Evolutionary conservation across 1,140 invertebrate genomes (phyloP), one percentile per base, ranked within the genome.

Genomic region (Brachionus asplanchnoidis): DNA sequence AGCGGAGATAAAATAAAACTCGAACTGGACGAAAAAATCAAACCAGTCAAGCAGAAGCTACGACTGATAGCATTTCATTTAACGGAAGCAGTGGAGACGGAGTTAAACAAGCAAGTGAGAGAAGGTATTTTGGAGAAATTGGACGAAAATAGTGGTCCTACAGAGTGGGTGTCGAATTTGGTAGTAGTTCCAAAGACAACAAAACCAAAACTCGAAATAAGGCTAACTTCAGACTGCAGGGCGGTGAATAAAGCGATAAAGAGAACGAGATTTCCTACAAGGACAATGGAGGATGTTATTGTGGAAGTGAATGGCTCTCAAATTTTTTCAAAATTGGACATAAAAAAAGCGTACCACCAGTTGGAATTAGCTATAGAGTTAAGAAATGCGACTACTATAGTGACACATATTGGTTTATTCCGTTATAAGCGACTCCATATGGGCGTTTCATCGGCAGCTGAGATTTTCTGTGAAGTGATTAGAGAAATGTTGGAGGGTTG

Each of bases 231-330:
- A n/a, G n/a, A n/a, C 68, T 73, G 28, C n/a, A 32, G 68, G 17
- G 68, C 68, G 53, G 84, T 87, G 8, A 89, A 88, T 68, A 85
- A 86, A 9, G 85, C 87, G 2, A 87, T 86, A n/a, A 82, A 84
- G 12, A 36, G 80, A 20, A 86, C 86, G 23, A 85, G 85, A 1
- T 87, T 86, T 50, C 85, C n/a, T n/a, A n/a, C 86, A 1, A 84
- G 88, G 1, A 70, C 86, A 20, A 86, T 87, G 60, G 87, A 87
- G 66, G 88, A 88, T 65, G 86, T 86, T 0, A 50, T 88, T 8
- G 26, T 26, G 11, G 86, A 86, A 26, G 50, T 88, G 56, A 86
- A 87, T 77, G 84, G 85, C 26, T 77, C 84, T 7, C 86, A 60
- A 2, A 56, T 86, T 0, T 87, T 87, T 36, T 86, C 84, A 23